Evolutionary conservation across 2,113 vertebrate species (phyloP).

Genomic region (Lepus timidus): DNA sequence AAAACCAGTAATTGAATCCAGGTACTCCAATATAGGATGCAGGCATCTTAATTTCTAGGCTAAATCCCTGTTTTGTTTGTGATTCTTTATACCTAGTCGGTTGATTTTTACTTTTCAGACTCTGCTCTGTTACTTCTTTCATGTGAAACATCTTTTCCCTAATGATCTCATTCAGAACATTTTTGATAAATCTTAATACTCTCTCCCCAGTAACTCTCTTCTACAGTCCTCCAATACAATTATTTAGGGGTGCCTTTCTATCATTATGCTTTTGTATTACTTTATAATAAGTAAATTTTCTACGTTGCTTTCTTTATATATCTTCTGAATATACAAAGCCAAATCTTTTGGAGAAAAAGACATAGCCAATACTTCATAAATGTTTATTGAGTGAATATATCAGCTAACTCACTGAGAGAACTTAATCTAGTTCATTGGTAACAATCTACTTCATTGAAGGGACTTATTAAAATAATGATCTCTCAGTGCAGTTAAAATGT

Average conservation of each 20-base stretch:
- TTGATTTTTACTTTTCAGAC: not conserved
- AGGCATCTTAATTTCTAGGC: no score
- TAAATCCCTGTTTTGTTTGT: no score
- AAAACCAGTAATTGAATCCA: no score
- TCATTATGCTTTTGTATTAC: not conserved
- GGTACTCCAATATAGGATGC: no score
- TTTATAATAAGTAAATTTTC: not conserved
- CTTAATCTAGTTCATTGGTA: not conserved
- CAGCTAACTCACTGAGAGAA: not conserved
- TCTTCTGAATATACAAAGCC: not conserved
- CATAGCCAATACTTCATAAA: not conserved
- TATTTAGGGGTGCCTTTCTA: not conserved
- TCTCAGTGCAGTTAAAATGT: conserved; percentile 37
- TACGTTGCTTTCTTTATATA: not conserved
- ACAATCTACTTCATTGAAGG: conserved; percentile 21
- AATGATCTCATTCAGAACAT: not conserved
- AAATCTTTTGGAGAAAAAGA: not conserved
- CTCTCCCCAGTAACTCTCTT: not conserved
- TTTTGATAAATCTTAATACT: not conserved
- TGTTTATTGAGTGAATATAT: conserved; percentile 34
- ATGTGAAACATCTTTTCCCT: not conserved
- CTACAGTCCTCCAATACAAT: not conserved
- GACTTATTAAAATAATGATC: conserved; percentile 41
- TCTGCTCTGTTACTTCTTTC: not conserved
- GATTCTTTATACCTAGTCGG: not conserved